phyloP scores from a whole-genome alignment of 2,797 vertebrate genomes.

The Pipistrellus pygmaeus region DNA sequence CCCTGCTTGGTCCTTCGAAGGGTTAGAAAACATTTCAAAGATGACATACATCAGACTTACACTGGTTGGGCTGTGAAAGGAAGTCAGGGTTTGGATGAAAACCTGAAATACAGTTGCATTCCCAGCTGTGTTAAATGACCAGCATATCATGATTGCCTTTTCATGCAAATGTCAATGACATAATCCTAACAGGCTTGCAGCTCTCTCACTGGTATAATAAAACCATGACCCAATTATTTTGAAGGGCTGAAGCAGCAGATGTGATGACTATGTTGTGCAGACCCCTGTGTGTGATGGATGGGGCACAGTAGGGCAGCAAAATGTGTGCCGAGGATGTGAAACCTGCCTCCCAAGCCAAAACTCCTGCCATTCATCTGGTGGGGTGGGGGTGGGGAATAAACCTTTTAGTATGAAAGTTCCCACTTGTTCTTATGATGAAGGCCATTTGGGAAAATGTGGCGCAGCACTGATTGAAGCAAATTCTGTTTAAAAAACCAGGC shows the following conservation, averaged over 20 bases:
- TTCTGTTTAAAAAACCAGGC: constrained; percentile 77
- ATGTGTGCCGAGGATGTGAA: constrained; percentile 50
- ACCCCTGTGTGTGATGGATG: constrained; percentile 42
- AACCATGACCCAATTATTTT: constrained; percentile 81
- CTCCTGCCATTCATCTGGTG: constrained; percentile 73
- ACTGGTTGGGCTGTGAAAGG: constrained; percentile 10
- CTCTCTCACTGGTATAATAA: constrained; percentile 72
- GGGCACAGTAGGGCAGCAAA: constrained; percentile 71
- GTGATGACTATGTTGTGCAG: constrained; percentile 62
- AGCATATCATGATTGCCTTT: constrained; percentile 78
- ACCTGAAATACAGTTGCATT: constrained; percentile 68
- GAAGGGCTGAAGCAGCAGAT: constrained; percentile 73
- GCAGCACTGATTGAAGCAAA: constrained; percentile 72
- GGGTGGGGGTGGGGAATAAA: not conserved
- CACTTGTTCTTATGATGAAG: constrained; percentile 77
- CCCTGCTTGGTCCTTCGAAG: constrained; percentile 44
- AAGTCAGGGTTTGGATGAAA: not conserved
- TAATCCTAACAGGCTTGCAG: constrained; percentile 78
- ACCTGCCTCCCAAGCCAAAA: constrained; percentile 62
- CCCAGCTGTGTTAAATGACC: constrained; percentile 80
- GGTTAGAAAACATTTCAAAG: constrained; percentile 54
- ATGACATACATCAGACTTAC: constrained; percentile 36
- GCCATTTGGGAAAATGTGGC: constrained; percentile 77
- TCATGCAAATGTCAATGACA: constrained; percentile 82
- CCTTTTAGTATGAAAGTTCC: constrained; percentile 77